phyloP scores from a whole-genome alignment of 2,888 invertebrate genomes.

The Odontocerum albicorne region DNA sequence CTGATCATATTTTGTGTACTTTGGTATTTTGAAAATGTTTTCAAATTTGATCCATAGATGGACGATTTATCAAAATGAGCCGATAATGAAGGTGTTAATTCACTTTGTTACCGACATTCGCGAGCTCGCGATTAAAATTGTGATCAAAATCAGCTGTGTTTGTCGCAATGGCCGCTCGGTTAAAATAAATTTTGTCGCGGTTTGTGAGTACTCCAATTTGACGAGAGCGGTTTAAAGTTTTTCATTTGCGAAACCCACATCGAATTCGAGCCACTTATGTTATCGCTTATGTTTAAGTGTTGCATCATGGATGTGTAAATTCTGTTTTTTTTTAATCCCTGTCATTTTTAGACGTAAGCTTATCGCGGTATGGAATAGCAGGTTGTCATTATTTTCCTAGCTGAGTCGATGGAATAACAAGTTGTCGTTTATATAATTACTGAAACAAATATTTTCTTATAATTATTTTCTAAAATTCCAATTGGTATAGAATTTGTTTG shows the following conservation, averaged over 20 bases:
- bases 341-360: slow-evolving; percentile 8
- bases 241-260: neutral
- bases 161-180: slow-evolving; percentile 58
- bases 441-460: too few relatives aligned
- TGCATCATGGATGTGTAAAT: slow-evolving; percentile 58
- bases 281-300: slow-evolving; percentile 41
- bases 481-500: slow-evolving; percentile 41
- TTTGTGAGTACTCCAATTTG: slow-evolving; percentile 48
- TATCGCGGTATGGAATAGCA: slow-evolving; percentile 9
- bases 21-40: too few relatives aligned
- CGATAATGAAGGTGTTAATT: neutral
- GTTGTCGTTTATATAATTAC: too few relatives aligned
- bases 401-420: too few relatives aligned
- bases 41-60: too few relatives aligned
- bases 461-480: too few relatives aligned
- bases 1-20: too few relatives aligned
- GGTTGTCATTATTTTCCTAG: slow-evolving; percentile 4
- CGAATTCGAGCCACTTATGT: slow-evolving; percentile 7
- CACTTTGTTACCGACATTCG: neutral
- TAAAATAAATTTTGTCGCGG: slow-evolving; percentile 54
- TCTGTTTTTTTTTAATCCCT: slow-evolving; percentile 37
- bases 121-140: too few relatives aligned
- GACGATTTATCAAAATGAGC: too few relatives aligned
- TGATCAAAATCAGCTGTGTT: slow-evolving; percentile 58
- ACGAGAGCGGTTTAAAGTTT: slow-evolving; percentile 42